phyloP scores from a whole-genome alignment of 2,113 vertebrate genomes.

The Prunella fulvescens region DNA sequence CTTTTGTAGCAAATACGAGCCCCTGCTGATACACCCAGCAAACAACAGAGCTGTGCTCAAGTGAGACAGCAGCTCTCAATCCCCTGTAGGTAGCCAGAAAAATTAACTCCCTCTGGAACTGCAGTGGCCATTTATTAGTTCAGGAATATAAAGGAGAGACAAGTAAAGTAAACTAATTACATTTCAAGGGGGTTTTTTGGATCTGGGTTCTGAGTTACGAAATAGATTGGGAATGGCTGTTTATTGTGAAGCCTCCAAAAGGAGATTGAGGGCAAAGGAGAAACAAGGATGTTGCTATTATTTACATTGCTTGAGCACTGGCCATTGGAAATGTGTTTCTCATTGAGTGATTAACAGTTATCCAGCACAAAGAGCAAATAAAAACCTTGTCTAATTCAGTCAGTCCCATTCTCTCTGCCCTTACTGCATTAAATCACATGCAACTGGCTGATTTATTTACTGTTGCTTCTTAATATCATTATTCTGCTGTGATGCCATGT shows the following conservation, averaged over 20 bases:
- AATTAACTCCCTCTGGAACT: not conserved
- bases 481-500: not conserved
- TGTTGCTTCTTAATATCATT: not conserved
- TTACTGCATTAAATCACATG: not conserved
- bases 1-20: not conserved
- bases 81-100: not conserved
- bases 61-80: not conserved
- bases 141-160: not conserved
- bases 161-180: slow-evolving; percentile 10
- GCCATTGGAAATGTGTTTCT: not conserved
- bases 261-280: slow-evolving; percentile 41
- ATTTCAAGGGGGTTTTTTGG: not conserved
- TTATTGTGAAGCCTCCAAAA: slow-evolving; percentile 9
- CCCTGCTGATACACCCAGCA: not conserved
- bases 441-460: not conserved
- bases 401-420: not conserved
- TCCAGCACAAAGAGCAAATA: slow-evolving; percentile 28
- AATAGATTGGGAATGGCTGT: not conserved
- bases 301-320: not conserved
- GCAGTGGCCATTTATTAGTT: not conserved
- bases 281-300: slow-evolving; percentile 19
- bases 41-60: not conserved
- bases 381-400: slow-evolving; percentile 11
- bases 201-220: not conserved
- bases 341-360: slow-evolving; percentile 44